Evolutionary conservation across 2,888 invertebrate species (phyloP), one percentile per base, ranked within the genome.

Genomic region (Cataglyphis altisquamis): DNA sequence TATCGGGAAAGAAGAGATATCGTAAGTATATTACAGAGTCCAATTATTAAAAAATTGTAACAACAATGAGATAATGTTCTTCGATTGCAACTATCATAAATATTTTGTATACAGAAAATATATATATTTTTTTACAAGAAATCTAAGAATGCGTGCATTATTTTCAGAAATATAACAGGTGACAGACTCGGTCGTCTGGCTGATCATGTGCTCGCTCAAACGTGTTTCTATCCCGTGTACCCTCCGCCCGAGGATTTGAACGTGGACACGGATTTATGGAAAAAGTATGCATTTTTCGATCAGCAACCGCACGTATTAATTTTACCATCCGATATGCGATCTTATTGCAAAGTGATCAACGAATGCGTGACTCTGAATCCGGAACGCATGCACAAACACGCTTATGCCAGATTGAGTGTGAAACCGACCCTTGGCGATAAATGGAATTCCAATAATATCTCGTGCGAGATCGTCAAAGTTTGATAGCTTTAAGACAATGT

Each of bases 311-410:
- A 99, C 94, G 92, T 99, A 68, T 95, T 99, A 21, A 95, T 99
- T 83, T 94, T 98, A 89, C 98, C 99, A 0, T 98, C 98, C 4
- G 97, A 97, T 94, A 96, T 98, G 90, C 96, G 97, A 93, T 96
- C 97, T 94, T 99, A 98, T 91, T 95, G 96, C 18, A 95, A 98
- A 97, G 96, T 97, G 89, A 96, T 98, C 29, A 96, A 97, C 90
- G 97, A 97, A 1, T 97, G 97, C 90, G 95, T 98, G 45, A 97
- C 98, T 15, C 95, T 99, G 29, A 99, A 99, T 95, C 98, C 99
- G 0, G 98, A 98, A 90, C 96, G 97, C 84, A 94, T 98, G 77
- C 96, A 97, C 0, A 98, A 98, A 94, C 97, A 97, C 66, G 97
- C 97, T 0, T 98, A 97, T 95, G 97, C 97, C 0, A 96, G 97